These are phyloP conservation scores for Rhagophthalmus giganteus DNA, from an alignment of 2,888 invertebrate species.

Conservation along the genomic window DNA sequence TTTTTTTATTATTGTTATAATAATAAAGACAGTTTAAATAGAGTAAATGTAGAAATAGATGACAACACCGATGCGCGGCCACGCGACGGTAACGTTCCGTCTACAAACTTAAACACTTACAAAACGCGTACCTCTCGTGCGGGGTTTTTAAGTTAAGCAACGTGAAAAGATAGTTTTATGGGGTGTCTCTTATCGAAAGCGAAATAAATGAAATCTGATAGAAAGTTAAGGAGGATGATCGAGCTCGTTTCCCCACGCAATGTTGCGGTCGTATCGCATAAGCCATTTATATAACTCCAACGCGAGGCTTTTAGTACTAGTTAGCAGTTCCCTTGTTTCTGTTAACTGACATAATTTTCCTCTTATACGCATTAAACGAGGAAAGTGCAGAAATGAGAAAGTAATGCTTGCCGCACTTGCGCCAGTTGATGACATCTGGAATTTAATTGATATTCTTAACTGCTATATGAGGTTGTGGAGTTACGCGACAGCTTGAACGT, in stretches of 20 bases:
- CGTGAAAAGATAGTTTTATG: conserved; percentile 21
- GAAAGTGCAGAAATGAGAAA: conserved; percentile 46
- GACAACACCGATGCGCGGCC: too few species aligned
- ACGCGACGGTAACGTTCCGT: too few species aligned
- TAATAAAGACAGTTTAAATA: too few species aligned
- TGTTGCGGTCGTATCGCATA: conserved; percentile 45
- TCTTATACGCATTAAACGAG: conserved; percentile 53
- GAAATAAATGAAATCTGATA: conserved; percentile 29
- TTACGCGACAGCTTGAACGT: conserved; percentile 25
- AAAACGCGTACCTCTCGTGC: too few species aligned
- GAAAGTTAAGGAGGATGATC: conserved; percentile 40
- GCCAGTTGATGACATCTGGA: conserved; percentile 41
- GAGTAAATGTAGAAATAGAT: too few species aligned
- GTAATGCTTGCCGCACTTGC: conserved; percentile 34
- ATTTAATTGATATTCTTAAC: conserved; percentile 40
- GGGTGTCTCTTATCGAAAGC: conserved; percentile 18
- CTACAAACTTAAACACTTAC: too few species aligned
- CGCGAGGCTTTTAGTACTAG: conserved; percentile 52
- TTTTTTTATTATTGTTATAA: too few species aligned
- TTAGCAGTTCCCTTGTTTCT: conserved; percentile 53
- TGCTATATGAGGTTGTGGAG: conserved; percentile 28
- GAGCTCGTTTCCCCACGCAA: conserved; percentile 38
- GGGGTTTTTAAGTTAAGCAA: too few species aligned
- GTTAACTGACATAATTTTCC: conserved; percentile 54
- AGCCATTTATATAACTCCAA: conserved; percentile 51